Conservation (phyloP, 2,797 vertebrate species). For the Pyrocephalus nanus region DNA sequence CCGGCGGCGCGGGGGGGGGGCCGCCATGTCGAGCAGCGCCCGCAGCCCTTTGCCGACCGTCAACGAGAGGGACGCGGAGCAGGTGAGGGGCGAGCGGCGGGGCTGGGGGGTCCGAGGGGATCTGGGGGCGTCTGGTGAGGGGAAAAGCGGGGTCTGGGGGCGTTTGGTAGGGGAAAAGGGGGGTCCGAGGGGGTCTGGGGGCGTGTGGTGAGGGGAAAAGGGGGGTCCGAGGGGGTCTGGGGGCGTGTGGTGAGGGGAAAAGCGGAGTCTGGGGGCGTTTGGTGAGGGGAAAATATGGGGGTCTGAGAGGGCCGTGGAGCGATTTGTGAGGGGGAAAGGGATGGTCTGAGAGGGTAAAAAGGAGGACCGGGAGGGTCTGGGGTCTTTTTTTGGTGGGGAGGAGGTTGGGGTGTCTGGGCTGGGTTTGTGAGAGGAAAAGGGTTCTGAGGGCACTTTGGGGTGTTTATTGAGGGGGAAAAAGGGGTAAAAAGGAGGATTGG, state of each 20-base stretch:
- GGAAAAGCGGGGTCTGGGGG: background rate
- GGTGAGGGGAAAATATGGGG: background rate
- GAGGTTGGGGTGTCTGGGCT: background rate
- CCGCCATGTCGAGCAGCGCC: constrained; percentile 77
- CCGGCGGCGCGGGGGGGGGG: constrained; percentile 13
- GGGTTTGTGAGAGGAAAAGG: background rate
- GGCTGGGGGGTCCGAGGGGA: no score
- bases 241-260: no score
- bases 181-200: background rate
- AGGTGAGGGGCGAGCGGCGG: constrained; percentile 52
- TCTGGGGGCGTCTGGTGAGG: background rate
- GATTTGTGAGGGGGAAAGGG: no score
- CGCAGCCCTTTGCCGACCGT: constrained; percentile 78
- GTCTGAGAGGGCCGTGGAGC: background rate
- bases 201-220: no score
- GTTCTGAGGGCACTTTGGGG: background rate
- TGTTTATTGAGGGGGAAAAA: no score
- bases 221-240: no score
- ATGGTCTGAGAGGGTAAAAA: no score
- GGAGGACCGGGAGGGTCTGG: no score
- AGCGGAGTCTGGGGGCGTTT: no score
- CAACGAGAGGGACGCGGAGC: constrained; percentile 76
- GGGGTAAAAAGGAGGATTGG: background rate
- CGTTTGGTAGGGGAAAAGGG: background rate
- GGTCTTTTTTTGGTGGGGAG: fast-evolving